These are phyloP conservation scores for Crax fasciolata DNA, from an alignment of 2,797 vertebrate species.

Conservation along the genomic window DNA sequence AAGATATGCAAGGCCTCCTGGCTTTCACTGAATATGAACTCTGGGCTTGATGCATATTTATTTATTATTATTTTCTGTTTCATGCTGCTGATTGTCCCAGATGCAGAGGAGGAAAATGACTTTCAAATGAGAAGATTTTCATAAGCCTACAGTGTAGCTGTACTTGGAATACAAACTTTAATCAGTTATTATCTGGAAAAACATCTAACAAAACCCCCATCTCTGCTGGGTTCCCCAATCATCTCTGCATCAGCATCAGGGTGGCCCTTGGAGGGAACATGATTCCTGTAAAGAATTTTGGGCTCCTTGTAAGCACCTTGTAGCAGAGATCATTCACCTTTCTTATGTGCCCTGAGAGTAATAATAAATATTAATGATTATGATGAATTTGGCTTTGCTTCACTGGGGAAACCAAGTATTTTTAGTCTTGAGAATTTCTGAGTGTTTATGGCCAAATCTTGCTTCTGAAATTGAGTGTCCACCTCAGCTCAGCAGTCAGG, in stretches of 20 bases:
- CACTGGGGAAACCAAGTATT: not conserved
- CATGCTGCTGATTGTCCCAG: conserved; percentile 29
- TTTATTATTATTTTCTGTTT: conserved; percentile 51
- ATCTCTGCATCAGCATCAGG: not conserved
- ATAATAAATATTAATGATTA: not conserved
- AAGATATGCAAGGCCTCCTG: not conserved
- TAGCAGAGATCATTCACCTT: not conserved
- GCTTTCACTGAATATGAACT: conserved; percentile 4
- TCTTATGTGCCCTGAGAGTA: not conserved
- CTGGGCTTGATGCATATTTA: conserved; percentile 51
- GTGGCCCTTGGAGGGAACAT: not conserved
- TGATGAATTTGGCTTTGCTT: not conserved
- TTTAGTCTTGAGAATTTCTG: not conserved
- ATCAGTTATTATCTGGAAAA: conserved; percentile 42
- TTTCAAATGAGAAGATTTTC: conserved; percentile 70
- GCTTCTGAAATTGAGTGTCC: not conserved
- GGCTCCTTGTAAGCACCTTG: not conserved
- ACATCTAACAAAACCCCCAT: not conserved
- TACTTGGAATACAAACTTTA: conserved; percentile 28
- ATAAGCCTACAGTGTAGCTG: conserved; percentile 33
- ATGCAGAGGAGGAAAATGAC: conserved; percentile 36
- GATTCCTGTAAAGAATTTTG: not conserved
- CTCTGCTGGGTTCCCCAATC: not conserved
- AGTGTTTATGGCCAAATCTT: not conserved
- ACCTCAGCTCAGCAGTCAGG: not conserved